Conservation (phyloP, 2,113 vertebrate species). For the Bostrychus sinensis region DNA sequence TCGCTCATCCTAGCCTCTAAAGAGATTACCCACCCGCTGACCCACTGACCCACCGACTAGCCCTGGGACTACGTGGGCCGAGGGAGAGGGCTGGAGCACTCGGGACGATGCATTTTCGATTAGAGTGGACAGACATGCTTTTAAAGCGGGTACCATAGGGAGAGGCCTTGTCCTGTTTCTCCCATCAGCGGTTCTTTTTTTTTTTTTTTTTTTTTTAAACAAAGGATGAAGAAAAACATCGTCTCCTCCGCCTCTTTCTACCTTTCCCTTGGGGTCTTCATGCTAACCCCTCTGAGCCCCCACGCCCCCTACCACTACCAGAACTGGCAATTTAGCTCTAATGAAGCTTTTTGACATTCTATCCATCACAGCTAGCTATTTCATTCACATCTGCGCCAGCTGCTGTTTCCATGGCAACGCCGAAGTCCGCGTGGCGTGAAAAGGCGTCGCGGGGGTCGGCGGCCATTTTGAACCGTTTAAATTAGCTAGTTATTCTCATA, state of each 20-base stretch:
- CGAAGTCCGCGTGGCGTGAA: conserved; percentile 3
- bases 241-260: not conserved
- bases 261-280: conserved; percentile 17
- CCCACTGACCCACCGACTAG: conserved; percentile 30
- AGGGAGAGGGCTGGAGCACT: not conserved
- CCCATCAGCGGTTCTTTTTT: conserved; percentile 38
- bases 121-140: conserved; percentile 5
- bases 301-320: conserved; percentile 11
- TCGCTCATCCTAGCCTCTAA: conserved; percentile 38
- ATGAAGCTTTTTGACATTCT: conserved; percentile 49
- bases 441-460: conserved; percentile 28
- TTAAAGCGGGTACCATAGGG: not conserved
- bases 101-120: conserved; percentile 45
- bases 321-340: conserved; percentile 12
- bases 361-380: conserved; percentile 2
- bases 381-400: conserved; percentile 40
- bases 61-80: not conserved
- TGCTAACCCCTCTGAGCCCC: conserved; percentile 6
- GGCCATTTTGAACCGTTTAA: conserved; percentile 64
- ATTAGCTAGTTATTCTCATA: not conserved
- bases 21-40: conserved; percentile 64
- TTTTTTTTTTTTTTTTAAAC: too few relatives aligned
- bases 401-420: conserved; percentile 69
- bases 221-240: conserved; percentile 23
- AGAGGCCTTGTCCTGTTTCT: conserved; percentile 11